These are phyloP conservation scores for Paramormyrops hopkinsi DNA, from an alignment of 2,797 vertebrate genomes.

Conservation along the genomic window DNA sequence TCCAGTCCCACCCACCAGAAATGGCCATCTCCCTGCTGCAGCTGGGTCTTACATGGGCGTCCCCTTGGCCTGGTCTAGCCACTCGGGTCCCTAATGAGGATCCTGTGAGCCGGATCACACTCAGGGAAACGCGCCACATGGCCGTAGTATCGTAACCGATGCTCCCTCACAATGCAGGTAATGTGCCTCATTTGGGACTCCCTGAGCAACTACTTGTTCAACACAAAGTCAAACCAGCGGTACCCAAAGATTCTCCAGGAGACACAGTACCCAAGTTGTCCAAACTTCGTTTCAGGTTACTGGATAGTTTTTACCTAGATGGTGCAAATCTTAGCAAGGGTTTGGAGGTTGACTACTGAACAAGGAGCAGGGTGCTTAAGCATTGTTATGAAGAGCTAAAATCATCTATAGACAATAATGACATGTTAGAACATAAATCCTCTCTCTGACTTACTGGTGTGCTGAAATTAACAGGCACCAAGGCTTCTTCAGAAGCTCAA, in stretches of 20 bases:
- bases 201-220: neutral
- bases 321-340: neutral
- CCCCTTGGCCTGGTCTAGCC: neutral
- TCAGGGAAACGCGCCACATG: neutral
- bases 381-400: neutral
- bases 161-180: neutral
- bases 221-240: neutral
- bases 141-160: neutral
- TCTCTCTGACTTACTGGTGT: constrained; percentile 10
- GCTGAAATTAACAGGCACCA: constrained; percentile 64
- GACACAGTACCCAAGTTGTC: neutral
- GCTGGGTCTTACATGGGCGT: neutral
- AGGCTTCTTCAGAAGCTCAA: constrained; percentile 72
- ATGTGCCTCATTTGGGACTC: neutral
- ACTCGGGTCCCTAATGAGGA: neutral
- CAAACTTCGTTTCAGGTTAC: neutral
- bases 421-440: neutral
- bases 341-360: neutral
- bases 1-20: neutral
- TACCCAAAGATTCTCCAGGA: neutral
- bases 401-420: neutral
- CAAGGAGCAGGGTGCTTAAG: neutral
- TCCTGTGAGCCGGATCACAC: neutral
- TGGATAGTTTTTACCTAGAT: neutral
- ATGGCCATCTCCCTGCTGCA: neutral